Conservation (phyloP, 1,140 invertebrate species). For the Cherax quadricarinatus region DNA sequence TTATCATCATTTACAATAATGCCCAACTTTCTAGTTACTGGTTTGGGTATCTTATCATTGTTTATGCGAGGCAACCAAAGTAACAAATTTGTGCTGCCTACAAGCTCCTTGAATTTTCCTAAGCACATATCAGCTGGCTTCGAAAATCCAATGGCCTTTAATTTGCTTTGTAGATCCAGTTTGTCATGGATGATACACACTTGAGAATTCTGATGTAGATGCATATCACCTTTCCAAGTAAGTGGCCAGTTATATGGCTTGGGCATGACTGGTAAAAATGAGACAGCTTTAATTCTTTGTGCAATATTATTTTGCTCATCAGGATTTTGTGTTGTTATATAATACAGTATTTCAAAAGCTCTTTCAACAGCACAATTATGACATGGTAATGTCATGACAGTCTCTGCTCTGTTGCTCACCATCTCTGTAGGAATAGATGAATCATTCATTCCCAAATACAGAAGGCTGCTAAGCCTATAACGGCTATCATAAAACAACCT, state of each 20-base stretch:
- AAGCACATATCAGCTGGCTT: neutral
- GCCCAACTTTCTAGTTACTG: neutral
- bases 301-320: neutral
- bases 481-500: neutral
- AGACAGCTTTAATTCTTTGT: neutral
- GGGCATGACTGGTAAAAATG: conserved; percentile 55
- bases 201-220: neutral
- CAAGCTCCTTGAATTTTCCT: neutral
- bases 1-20: neutral
- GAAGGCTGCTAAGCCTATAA: neutral
- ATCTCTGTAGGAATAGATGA: neutral
- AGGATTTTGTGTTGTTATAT: neutral
- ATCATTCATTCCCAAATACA: conserved; percentile 12
- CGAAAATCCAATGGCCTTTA: neutral
- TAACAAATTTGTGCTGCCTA: conserved; percentile 28
- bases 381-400: conserved; percentile 7
- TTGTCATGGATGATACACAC: neutral
- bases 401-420: conserved; percentile 30
- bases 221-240: conserved; percentile 19
- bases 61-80: neutral
- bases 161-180: neutral
- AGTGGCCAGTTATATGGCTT: conserved; percentile 33
- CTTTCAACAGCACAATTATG: conserved; percentile 21
- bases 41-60: neutral
- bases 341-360: conserved; percentile 13